Evolutionary conservation across 1,140 invertebrate genomes (phyloP), one percentile per base, ranked within the genome.

Genomic region (Orius laevigatus): DNA sequence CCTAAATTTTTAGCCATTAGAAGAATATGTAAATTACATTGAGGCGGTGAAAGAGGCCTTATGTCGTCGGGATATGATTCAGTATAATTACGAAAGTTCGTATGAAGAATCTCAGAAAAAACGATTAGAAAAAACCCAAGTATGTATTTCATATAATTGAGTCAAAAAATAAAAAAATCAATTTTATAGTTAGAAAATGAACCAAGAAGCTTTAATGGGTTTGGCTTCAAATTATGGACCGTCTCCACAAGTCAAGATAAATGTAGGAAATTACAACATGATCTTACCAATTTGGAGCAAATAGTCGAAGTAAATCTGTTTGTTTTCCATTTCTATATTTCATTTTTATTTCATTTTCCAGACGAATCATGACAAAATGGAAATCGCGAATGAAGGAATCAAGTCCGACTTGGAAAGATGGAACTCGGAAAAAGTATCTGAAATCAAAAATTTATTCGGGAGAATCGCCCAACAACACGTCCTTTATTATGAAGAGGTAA

Each of bases 351-450:
- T 43, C 16, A 4, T 38, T 16, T 12, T 32, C 9, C 41, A 64
- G 60, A 56, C 49, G 47, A 58, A 59, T 53, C 73, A 77, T 55
- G 79, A 83, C 61, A 73, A 71, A 49, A 61, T 79, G 31, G 78
- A 79, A 59, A 78, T 76, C 58, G 76, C 79, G 0, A 82, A 81
- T 59, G 76, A 80, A 59, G 75, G 78, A 60, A 62, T 84, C 5
- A 66, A 76, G 40, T 76, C 78, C 31, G 81, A 83, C 60, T 63
- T 82, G 48, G 74, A 79, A 36, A 63, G 78, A 47, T 84, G 81
- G 81, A 73, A 79, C 52, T 59, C 67, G 12, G 78, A 79, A 50
- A 84, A 82, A 60, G 72, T 73, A 51, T 63, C 66, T 10, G 78
- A 80, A 60, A 59, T 83, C 18, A 81, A 79, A 56, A 71, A 70